phyloP scores from a whole-genome alignment of 2,888 invertebrate species.

The Dione juno region DNA sequence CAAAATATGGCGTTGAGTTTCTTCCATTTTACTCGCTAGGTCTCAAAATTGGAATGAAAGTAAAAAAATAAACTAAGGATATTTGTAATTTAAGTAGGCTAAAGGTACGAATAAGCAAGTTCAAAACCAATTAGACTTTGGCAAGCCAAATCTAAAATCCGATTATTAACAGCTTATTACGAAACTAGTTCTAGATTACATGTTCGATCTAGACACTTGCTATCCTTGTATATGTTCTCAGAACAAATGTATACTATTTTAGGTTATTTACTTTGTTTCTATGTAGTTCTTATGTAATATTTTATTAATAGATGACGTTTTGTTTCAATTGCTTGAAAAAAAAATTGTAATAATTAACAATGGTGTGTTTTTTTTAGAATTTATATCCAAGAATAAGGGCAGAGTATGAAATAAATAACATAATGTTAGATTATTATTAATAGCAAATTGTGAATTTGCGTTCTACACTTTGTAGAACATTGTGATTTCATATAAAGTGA shows the following conservation, averaged over 20 bases:
- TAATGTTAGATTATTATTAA: too few relatives aligned
- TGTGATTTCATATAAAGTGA: too few relatives aligned
- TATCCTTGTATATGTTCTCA: constrained; percentile 16
- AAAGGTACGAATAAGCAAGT: constrained; percentile 29
- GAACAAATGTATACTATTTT: constrained; percentile 15
- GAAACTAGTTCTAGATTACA: constrained; percentile 27
- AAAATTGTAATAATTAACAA: too few relatives aligned
- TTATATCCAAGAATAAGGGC: too few relatives aligned
- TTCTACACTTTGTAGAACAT: too few relatives aligned
- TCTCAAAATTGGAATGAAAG: not conserved
- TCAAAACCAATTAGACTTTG: constrained; percentile 28
- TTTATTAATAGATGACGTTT: not conserved
- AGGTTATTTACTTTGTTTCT: not conserved
- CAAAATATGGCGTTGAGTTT: too few relatives aligned
- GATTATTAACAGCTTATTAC: constrained; percentile 29
- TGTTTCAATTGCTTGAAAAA: not conserved
- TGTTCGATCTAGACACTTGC: constrained; percentile 20
- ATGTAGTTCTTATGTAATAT: constrained; percentile 6
- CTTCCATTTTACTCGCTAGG: too few relatives aligned
- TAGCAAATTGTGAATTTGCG: too few relatives aligned
- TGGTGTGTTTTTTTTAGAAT: too few relatives aligned
- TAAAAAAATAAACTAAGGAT: not conserved
- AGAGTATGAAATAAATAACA: too few relatives aligned
- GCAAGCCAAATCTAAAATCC: constrained; percentile 18
- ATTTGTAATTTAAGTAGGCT: constrained; percentile 1